A percentile compares a stretch with the other conserved stretches of the same genome.
Conservation (phyloP, 2,113 vertebrate species). For the Danio rerio region DNA sequence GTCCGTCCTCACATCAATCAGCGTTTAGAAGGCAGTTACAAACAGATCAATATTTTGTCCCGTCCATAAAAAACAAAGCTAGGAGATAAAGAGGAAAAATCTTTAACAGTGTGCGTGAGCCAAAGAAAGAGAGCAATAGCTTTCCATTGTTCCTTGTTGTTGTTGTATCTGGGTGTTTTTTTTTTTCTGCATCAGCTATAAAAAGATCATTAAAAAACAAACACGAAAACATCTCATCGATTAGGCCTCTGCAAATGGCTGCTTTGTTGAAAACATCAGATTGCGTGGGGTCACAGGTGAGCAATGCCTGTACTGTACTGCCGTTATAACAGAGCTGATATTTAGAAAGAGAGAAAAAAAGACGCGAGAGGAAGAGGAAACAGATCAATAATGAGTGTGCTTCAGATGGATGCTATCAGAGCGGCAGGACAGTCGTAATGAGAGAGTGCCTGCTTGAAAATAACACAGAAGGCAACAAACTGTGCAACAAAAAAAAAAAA, state of each 20-base stretch:
- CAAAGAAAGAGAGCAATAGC: constrained; percentile 34
- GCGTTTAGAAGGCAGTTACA: constrained; percentile 68
- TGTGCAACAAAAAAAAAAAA: constrained; percentile 30
- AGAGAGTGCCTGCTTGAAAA: constrained; percentile 26
- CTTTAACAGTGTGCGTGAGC: constrained; percentile 55
- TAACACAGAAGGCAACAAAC: constrained; percentile 9
- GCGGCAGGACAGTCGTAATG: constrained; percentile 48
- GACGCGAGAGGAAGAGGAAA: constrained; percentile 40
- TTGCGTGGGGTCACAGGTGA: constrained; percentile 48
- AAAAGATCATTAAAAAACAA: constrained; percentile 73
- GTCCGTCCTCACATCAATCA: constrained; percentile 46
- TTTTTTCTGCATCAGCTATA: constrained; percentile 37
- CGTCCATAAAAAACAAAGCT: constrained; percentile 57
- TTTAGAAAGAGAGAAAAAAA: constrained; percentile 45
- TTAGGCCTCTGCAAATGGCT: constrained; percentile 47
- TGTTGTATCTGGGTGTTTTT: not conserved
- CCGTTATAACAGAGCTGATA: constrained; percentile 36
- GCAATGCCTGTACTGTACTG: constrained; percentile 3
- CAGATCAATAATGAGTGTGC: constrained; percentile 64
- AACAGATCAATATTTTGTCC: constrained; percentile 73
- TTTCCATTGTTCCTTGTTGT: constrained; percentile 17
- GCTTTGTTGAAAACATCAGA: constrained; percentile 28
- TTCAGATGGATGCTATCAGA: constrained; percentile 53
- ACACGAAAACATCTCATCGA: constrained; percentile 68
- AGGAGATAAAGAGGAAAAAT: constrained; percentile 50